phyloP scores from a whole-genome alignment of 2,797 vertebrate genomes.

The Sebastes diploproa region DNA sequence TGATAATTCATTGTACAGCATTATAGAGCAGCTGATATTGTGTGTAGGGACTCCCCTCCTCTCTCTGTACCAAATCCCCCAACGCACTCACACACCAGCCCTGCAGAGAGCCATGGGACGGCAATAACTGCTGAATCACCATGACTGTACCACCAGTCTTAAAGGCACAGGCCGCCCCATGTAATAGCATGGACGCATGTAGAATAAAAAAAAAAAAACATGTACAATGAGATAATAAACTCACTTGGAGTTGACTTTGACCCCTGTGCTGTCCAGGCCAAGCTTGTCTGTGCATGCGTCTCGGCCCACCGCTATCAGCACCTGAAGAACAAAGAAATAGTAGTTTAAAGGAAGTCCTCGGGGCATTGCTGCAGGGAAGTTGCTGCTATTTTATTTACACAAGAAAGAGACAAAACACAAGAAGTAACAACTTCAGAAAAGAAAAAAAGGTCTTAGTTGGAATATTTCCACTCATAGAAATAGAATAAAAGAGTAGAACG shows the following conservation, averaged over 20 bases:
- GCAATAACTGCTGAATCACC: constrained; percentile 80
- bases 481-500: too few relatives aligned
- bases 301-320: constrained; percentile 93
- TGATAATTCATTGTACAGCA: background rate
- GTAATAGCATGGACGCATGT: accelerated
- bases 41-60: background rate
- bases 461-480: too few relatives aligned
- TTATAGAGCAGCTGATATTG: background rate
- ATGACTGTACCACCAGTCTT: constrained; percentile 65
- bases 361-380: background rate
- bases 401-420: background rate
- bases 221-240: constrained; percentile 46
- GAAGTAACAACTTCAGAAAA: too few relatives aligned
- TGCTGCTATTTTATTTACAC: background rate
- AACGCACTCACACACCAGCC: background rate
- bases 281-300: constrained; percentile 93
- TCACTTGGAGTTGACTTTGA: constrained; percentile 91
- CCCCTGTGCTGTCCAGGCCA: constrained; percentile 90
- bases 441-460: background rate
- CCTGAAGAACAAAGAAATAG: constrained; percentile 73
- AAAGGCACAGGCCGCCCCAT: constrained; percentile 58
- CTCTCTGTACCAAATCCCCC: background rate
- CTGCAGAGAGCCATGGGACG: constrained; percentile 11
- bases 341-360: background rate
- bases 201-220: too few relatives aligned